Conservation (phyloP, 2,797 vertebrate genomes). For the Falco columbarius region DNA sequence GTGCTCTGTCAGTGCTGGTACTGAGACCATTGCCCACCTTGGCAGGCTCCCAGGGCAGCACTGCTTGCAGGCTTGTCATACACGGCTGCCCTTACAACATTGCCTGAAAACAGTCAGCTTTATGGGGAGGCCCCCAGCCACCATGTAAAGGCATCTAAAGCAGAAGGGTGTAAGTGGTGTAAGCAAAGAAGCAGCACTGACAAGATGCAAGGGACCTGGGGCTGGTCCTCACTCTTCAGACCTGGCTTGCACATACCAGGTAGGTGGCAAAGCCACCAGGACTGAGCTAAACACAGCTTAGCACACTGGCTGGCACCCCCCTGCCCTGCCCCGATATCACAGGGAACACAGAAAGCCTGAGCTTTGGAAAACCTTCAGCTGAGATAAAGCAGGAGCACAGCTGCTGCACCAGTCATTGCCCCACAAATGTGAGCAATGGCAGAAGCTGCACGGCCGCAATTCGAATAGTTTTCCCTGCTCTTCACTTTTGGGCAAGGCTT, state of each 20-base stretch:
- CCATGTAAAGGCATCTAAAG: not conserved
- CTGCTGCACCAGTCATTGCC: not conserved
- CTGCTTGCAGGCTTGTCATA: not conserved
- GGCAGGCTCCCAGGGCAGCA: not conserved
- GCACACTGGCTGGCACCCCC: not conserved
- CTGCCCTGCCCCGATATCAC: not conserved
- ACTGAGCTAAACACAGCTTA: not conserved
- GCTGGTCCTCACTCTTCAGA: not conserved
- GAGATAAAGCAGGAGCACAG: not conserved
- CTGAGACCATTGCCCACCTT: not conserved
- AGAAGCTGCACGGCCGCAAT: accelerated
- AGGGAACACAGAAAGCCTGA: not conserved
- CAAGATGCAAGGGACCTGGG: not conserved
- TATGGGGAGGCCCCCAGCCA: accelerated
- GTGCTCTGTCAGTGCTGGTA: not conserved
- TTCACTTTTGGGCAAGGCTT: not conserved
- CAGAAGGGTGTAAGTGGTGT: not conserved
- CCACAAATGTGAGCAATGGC: accelerated
- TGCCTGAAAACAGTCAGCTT: not conserved
- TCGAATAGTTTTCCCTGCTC: not conserved
- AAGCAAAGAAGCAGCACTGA: not conserved
- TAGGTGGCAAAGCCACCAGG: not conserved
- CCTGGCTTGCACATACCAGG: not conserved
- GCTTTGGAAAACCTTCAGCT: not conserved
- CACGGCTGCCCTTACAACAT: accelerated